phyloP scores from a whole-genome alignment of 64 coral and sea anemone genomes.

The Montipora capricornis region DNA sequence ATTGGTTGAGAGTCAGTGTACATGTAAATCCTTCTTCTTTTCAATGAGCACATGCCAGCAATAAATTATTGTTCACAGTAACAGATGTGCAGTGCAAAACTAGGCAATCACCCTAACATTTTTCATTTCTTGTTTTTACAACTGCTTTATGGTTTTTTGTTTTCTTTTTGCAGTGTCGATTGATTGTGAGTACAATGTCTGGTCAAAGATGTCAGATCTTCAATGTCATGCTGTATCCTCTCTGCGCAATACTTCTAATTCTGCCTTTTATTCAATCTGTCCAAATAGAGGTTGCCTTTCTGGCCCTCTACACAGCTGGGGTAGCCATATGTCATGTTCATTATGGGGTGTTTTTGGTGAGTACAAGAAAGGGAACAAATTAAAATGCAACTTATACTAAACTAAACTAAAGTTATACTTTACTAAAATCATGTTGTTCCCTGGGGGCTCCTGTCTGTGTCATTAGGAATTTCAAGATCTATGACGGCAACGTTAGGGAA shows the following conservation, averaged over 20 bases:
- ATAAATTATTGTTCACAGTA: too few relatives aligned
- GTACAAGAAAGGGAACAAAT: not conserved
- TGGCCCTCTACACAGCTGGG: slow-evolving; percentile 50
- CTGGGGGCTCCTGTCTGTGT: too few relatives aligned
- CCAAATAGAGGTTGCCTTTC: slow-evolving; percentile 23
- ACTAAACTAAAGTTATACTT: too few relatives aligned
- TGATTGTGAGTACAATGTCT: slow-evolving; percentile 93
- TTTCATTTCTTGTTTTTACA: too few relatives aligned
- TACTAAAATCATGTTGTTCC: too few relatives aligned
- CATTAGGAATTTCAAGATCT: too few relatives aligned
- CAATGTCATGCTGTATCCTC: slow-evolving; percentile 76
- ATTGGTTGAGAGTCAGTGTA: too few relatives aligned
- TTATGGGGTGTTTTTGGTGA: slow-evolving; percentile 62
- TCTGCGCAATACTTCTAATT: slow-evolving; percentile 44
- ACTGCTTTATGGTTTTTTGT: not conserved
- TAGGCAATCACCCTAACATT: too few relatives aligned
- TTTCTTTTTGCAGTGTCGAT: slow-evolving; percentile 75
- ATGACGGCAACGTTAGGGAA: too few relatives aligned
- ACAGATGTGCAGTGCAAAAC: too few relatives aligned
- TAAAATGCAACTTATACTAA: not conserved
- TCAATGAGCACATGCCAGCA: too few relatives aligned
- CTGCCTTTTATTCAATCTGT: slow-evolving; percentile 41
- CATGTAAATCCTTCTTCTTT: too few relatives aligned
- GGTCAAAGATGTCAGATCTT: slow-evolving; percentile 69
- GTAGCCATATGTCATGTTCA: slow-evolving; percentile 55